A percentile compares a stretch with the other conserved stretches of the same genome.
Evolutionary conservation across 2,797 vertebrate species (phyloP).

Genomic region (Ammospiza maritima): DNA sequence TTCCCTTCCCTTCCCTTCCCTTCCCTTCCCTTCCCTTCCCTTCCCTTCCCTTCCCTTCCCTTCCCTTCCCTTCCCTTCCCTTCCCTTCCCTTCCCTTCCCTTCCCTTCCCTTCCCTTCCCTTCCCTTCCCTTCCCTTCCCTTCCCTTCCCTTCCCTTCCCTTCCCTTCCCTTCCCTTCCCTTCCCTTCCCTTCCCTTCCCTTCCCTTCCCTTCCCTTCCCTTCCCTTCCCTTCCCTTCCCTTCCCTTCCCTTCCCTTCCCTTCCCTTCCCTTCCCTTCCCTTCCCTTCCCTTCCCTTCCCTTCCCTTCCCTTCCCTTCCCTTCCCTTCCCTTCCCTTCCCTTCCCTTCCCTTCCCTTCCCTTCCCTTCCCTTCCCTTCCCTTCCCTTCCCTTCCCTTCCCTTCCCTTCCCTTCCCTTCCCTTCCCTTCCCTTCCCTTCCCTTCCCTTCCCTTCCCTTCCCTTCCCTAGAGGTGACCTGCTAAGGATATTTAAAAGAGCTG

Average conservation of each 20-base stretch:
- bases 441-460: background rate
- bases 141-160: no score
- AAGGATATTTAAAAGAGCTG: constrained; percentile 31
- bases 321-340: background rate
- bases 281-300: background rate
- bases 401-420: background rate
- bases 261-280: background rate
- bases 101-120: background rate
- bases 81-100: background rate
- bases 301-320: background rate
- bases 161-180: background rate
- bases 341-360: background rate
- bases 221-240: no score
- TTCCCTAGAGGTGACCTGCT: background rate
- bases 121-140: background rate
- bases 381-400: background rate
- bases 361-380: background rate
- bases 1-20: background rate
- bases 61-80: background rate
- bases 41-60: background rate
- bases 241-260: no score
- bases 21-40: background rate
- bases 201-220: background rate
- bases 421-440: no score
- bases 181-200: background rate